These are phyloP conservation scores for Ceyx cyanopectus DNA, from an alignment of 2,113 vertebrate genomes.

Conservation along the genomic window DNA sequence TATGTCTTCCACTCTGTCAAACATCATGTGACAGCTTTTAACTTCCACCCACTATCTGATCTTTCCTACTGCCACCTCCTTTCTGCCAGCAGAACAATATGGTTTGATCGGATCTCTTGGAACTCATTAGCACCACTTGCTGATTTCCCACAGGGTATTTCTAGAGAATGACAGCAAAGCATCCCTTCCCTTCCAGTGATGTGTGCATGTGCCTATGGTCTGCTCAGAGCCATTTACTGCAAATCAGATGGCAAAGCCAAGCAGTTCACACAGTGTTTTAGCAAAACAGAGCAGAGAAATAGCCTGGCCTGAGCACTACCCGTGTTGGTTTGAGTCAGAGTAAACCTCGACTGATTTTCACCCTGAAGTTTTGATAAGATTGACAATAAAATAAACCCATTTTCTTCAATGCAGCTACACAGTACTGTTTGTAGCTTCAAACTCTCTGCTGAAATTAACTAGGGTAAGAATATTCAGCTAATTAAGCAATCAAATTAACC, in stretches of 20 bases:
- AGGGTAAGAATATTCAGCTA: not conserved
- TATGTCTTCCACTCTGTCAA: slow-evolving; percentile 15
- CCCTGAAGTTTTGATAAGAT: not conserved
- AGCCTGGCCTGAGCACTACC: not conserved
- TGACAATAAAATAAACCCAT: not conserved
- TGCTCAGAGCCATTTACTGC: not conserved
- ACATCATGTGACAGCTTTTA: not conserved
- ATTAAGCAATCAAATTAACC: not conserved
- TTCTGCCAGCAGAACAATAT: slow-evolving; percentile 38
- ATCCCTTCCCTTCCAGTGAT: not conserved
- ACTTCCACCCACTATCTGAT: not conserved
- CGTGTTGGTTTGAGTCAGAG: not conserved
- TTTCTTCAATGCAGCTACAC: not conserved
- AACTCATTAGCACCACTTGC: not conserved
- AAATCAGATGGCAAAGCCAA: not conserved
- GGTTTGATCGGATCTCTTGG: not conserved
- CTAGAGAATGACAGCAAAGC: not conserved
- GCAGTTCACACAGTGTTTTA: not conserved
- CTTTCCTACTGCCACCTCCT: not conserved
- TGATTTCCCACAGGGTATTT: not conserved
- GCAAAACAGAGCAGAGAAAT: not conserved
- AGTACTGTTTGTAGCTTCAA: not conserved
- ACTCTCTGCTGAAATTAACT: not conserved
- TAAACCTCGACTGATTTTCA: not conserved
- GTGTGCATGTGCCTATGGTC: fast-evolving